These are phyloP conservation scores for Takifugu flavidus DNA, from an alignment of 2,113 vertebrate species.

Conservation along the genomic window DNA sequence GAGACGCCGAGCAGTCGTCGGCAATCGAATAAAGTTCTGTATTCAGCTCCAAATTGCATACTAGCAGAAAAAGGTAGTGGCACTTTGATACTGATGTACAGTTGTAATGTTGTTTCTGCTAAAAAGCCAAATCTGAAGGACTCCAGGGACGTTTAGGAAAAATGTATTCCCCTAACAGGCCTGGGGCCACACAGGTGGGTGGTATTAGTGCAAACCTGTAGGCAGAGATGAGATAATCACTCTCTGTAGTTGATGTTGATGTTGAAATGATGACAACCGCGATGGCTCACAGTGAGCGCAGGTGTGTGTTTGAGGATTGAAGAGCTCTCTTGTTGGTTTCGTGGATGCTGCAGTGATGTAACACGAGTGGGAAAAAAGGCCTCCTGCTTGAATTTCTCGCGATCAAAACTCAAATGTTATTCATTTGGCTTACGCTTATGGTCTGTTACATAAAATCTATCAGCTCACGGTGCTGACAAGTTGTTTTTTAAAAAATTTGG, in stretches of 20 bases:
- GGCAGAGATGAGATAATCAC: constrained; percentile 21
- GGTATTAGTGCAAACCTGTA: constrained; percentile 25
- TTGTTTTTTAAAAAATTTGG: too few species aligned
- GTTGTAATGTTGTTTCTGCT: neutral
- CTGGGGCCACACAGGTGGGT: constrained; percentile 45
- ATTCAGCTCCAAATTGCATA: neutral
- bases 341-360: constrained; percentile 30
- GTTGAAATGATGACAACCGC: constrained; percentile 41
- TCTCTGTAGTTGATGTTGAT: too few species aligned
- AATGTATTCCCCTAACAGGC: constrained; percentile 9
- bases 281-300: neutral
- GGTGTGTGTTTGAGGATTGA: constrained; percentile 22
- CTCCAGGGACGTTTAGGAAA: constrained; percentile 17
- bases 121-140: neutral
- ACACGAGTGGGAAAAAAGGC: constrained; percentile 49
- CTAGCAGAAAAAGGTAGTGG: constrained; percentile 3
- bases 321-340: constrained; percentile 34
- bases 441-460: too few species aligned
- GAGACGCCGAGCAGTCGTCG: too few species aligned
- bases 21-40: too few species aligned
- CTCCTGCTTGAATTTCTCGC: constrained; percentile 1
- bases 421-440: too few species aligned
- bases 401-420: too few species aligned
- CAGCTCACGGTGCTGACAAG: too few species aligned
- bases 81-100: neutral